Evolutionary conservation across 2,888 invertebrate genomes (phyloP).

Genomic region (Dione juno): DNA sequence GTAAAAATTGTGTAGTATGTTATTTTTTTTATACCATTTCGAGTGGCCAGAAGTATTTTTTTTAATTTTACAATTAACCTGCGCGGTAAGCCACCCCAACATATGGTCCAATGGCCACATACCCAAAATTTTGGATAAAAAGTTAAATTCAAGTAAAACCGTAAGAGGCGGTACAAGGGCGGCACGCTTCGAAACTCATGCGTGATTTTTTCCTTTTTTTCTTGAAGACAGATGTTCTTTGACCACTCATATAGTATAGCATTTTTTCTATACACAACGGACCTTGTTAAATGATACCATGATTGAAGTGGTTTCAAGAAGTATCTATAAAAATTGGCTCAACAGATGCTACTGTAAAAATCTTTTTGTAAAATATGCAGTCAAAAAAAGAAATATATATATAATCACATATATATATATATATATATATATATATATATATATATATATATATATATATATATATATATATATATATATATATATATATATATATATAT

Average conservation of each 20-base stretch:
- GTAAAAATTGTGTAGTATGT: no score
- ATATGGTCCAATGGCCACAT: conserved; percentile 62
- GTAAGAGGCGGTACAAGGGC: conserved; percentile 68
- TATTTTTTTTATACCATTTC: background rate
- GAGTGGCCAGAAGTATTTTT: conserved; percentile 2
- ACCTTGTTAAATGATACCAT: conserved; percentile 69
- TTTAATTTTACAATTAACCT: conserved; percentile 32
- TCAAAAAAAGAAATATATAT: background rate
- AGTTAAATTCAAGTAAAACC: conserved; percentile 63
- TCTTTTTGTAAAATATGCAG: background rate
- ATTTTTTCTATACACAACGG: conserved; percentile 56
- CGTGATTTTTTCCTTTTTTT: conserved; percentile 57
- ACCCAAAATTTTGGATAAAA: conserved; percentile 59
- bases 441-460: no score
- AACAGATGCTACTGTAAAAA: conserved; percentile 8
- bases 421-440: no score
- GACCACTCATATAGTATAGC: conserved; percentile 72
- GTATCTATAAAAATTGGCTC: conserved; percentile 22
- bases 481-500: no score
- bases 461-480: no score
- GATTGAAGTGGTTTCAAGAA: conserved; percentile 60
- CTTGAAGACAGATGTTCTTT: conserved; percentile 74
- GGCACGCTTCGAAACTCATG: conserved; percentile 74
- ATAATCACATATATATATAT: no score
- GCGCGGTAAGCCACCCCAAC: conserved; percentile 49